These are phyloP conservation scores for Spodoptera littoralis DNA, from an alignment of 2,888 invertebrate genomes.

Conservation along the genomic window DNA sequence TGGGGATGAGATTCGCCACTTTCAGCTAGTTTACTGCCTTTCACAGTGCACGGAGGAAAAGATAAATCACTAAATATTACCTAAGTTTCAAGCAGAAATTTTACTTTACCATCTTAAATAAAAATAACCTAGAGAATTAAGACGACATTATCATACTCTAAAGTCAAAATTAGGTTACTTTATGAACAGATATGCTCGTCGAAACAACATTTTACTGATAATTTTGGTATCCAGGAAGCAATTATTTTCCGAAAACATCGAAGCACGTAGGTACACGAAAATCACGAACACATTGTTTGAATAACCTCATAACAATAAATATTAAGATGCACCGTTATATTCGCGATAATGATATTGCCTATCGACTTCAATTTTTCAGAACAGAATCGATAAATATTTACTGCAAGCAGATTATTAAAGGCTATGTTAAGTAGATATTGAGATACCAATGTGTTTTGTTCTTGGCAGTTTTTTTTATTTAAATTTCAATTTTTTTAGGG, in stretches of 20 bases:
- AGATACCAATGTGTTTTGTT: too few relatives aligned
- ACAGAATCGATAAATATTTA: too few relatives aligned
- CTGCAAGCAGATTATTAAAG: too few relatives aligned
- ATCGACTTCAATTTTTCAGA: not conserved
- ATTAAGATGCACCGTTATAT: conserved; percentile 30
- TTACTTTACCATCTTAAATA: conserved; percentile 9
- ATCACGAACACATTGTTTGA: conserved; percentile 24
- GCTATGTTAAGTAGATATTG: too few relatives aligned
- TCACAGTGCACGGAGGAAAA: conserved; percentile 35
- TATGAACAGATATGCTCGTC: too few relatives aligned
- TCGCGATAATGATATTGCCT: conserved; percentile 10
- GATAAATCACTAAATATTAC: conserved; percentile 52
- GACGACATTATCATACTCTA: not conserved
- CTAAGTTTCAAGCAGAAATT: conserved; percentile 36
- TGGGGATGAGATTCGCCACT: conserved; percentile 57
- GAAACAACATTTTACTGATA: too few relatives aligned
- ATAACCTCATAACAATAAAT: conserved; percentile 33
- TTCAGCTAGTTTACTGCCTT: conserved; percentile 52
- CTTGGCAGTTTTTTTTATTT: too few relatives aligned
- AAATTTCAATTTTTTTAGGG: too few relatives aligned
- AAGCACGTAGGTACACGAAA: conserved; percentile 1
- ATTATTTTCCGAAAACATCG: conserved; percentile 1
- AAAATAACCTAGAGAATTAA: not conserved
- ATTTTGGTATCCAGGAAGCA: too few relatives aligned
- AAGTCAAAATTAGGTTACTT: too few relatives aligned